A percentile compares a stretch with the other conserved stretches of the same genome.
phyloP scores from a whole-genome alignment of 2,797 vertebrate genomes.

The Catharus ustulatus region DNA sequence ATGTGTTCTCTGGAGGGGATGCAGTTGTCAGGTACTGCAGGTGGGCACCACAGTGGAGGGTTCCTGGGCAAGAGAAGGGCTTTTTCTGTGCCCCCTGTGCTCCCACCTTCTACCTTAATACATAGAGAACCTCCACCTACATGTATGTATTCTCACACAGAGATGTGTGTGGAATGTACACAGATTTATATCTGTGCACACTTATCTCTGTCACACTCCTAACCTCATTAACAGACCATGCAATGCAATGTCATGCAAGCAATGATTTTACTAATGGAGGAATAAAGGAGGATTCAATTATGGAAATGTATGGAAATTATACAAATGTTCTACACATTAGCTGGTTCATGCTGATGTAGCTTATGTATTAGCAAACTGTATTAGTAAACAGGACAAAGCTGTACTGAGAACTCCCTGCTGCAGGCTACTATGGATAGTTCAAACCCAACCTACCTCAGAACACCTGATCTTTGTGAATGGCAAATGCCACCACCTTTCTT shows the following conservation, averaged over 20 bases:
- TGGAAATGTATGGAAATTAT: not conserved
- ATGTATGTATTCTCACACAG: not conserved
- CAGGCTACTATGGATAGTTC: not conserved
- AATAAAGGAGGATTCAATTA: not conserved
- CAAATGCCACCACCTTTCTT: not conserved
- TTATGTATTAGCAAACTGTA: not conserved
- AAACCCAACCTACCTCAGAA: not conserved
- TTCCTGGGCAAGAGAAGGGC: not conserved
- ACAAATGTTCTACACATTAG: not conserved
- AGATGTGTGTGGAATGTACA: not conserved
- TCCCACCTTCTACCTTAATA: not conserved
- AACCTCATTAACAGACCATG: not conserved
- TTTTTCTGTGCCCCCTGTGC: not conserved
- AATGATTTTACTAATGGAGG: not conserved
- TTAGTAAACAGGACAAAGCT: accelerated
- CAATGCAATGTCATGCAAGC: not conserved
- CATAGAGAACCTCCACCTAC: not conserved
- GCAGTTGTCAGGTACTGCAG: not conserved
- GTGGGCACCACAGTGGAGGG: accelerated
- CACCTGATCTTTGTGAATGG: not conserved
- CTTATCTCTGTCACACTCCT: not conserved
- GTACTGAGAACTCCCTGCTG: not conserved
- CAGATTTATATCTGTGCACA: not conserved
- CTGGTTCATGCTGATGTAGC: not conserved
- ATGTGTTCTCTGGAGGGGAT: not conserved